These are phyloP conservation scores for Pipistrellus pipistrellus DNA, from an alignment of 2,797 vertebrate species.

Conservation along the genomic window DNA sequence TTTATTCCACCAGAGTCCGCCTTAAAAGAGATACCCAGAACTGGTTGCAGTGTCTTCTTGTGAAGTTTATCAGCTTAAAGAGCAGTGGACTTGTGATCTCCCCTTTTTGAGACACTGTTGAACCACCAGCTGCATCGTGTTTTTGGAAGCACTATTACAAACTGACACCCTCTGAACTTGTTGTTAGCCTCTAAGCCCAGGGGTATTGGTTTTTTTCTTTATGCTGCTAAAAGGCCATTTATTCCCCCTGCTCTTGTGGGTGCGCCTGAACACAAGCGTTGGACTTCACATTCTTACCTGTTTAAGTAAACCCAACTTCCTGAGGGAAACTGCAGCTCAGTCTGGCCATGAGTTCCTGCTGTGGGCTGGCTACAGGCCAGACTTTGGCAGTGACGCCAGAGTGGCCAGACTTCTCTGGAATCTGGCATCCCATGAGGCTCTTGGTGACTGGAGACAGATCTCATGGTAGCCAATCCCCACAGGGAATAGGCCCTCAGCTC, in stretches of 20 bases:
- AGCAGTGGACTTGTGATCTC: too few species aligned
- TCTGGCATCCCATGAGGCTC: slow-evolving; percentile 69
- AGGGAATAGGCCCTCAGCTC: slow-evolving; percentile 72
- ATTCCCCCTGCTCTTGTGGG: not conserved
- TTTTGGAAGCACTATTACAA: not conserved
- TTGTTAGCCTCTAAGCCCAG: not conserved
- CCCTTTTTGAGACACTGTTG: not conserved
- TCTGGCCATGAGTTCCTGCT: slow-evolving; percentile 62
- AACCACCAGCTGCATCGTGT: not conserved
- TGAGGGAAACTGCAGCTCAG: slow-evolving; percentile 47
- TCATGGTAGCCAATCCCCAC: slow-evolving; percentile 75
- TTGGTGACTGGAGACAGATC: slow-evolving; percentile 77
- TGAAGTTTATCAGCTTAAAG: not conserved
- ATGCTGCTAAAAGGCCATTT: not conserved
- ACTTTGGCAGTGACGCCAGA: slow-evolving; percentile 78
- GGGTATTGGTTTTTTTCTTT: not conserved
- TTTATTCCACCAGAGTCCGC: not conserved
- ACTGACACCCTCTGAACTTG: not conserved
- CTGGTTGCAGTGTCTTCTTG: not conserved
- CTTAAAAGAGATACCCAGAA: slow-evolving; percentile 27
- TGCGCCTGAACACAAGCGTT: not conserved
- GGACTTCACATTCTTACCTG: slow-evolving; percentile 71
- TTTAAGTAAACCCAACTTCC: slow-evolving; percentile 66
- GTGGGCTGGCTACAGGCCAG: slow-evolving; percentile 73
- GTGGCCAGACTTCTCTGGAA: slow-evolving; percentile 81